Evolutionary conservation across 2,888 invertebrate genomes (phyloP), one percentile per base, ranked within the genome.

Genomic region (Protophormia terraenovae): DNA sequence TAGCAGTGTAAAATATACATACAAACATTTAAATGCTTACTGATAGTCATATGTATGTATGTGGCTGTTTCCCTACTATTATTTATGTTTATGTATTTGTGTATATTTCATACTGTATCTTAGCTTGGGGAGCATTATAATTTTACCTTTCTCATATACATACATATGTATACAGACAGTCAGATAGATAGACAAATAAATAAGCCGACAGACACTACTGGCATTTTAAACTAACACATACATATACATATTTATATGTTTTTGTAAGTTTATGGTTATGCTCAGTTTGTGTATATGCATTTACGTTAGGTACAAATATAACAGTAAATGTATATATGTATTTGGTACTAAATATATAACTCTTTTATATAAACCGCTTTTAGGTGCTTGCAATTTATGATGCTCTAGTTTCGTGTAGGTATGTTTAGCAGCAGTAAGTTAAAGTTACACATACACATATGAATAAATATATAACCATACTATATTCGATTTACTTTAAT

Each of bases 81-180:
- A 35, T 73, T 73, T 77, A 55, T 77, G 16, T 29, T 64, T 53
- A 22, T 29, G 19, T 27, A 41, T 45, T 16, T 53, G 14, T 64
- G 22, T 22, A 38, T 50, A 3, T 55, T 24, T 67, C 7, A 47
- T 32, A 32, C 14, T 22, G 69, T 55, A 66, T 53, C 41, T 16
- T 22, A 53, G 64, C 50, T 22, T 60, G 47, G 14, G 41, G 38
- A 35, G 41, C 72, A 38, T 45, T 53, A 22, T 77, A 72, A 72
- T 58, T 77, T 77, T 27, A 72, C 55, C 58, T 58, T 3, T 47
- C 16, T 7, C 32, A 32, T 6, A 32, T 6, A 32, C 64, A 27
- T 45, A 29, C 47, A 47, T 10, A 45, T n/a, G 60, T 38, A 27
- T 24, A 45, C 24, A 29, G 22, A 24, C 4, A 64, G 19, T 50